Base-by-base conservation (phyloP, 1,140 invertebrate species). In the Drosophila punjabiensis region DNA sequence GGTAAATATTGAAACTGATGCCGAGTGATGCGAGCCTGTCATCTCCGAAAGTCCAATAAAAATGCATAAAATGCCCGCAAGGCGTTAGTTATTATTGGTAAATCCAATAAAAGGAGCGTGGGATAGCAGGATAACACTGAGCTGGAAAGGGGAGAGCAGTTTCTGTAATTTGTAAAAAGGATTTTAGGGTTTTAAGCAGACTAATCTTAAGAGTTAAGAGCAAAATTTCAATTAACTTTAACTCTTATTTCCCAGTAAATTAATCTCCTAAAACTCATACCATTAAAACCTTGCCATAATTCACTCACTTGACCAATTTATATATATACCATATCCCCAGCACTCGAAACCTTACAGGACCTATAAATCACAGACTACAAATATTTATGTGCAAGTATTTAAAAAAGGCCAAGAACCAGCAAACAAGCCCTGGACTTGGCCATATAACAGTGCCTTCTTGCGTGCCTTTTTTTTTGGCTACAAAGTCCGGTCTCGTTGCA, bases 361-460 rank as follows among this genome's bases (percentile, higher is more conserved):
- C 79, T 76, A 87, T 87, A 87, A 87, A 87, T 87, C 83, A 87
- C 70, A 73, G 68, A 76, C 43, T 68, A 71, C 56, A 85, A 78
- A 83, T 81, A 79, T 79, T 79, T 79, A 89, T 87, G 85, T 84
- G 73, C 71, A 89, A 87, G 85, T 83, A 81, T 84, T 89, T 89
- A 77, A 69, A 64, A 71, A 71, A 68, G 56, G 66, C 74, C 50
- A 50, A 71, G 56, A 47, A 61, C 30, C 63, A 61, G n/a, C 9
- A 24, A 24, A 45, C 20, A 62, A 28, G 7, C 50, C 24, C 20
- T 77, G 59, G 53, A 30, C 68, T 41, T 56, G 59, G n/a, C 73
- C 69, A 50, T 45, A 52, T 68, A 60, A 63, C 63, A 70, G 67
- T 80, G 56, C 48, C 35, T 45, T 47, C 65, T 62, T 74, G 43